phyloP scores from a whole-genome alignment of 2,113 vertebrate genomes.

The Gobio gobio region DNA sequence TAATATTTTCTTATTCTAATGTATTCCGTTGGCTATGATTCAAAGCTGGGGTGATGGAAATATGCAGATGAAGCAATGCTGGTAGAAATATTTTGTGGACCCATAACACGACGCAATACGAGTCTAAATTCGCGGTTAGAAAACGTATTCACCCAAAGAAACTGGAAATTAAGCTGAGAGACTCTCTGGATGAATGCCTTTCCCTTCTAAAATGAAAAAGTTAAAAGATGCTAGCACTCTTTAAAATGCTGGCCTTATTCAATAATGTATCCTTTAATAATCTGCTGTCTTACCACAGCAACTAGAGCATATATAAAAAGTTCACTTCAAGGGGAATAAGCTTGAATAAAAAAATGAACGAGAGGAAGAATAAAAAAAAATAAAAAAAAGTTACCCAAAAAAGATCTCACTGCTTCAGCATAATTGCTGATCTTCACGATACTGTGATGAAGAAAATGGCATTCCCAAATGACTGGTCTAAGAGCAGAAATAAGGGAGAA shows the following conservation, averaged over 20 bases:
- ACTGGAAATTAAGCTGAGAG: neutral
- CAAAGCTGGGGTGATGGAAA: slow-evolving; percentile 70
- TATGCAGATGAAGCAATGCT: slow-evolving; percentile 69
- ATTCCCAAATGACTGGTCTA: slow-evolving; percentile 65
- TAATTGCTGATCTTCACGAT: slow-evolving; percentile 75
- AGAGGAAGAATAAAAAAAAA: slow-evolving; percentile 48
- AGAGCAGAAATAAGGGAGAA: slow-evolving; percentile 67
- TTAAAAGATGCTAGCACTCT: slow-evolving; percentile 38
- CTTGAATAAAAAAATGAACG: slow-evolving; percentile 60
- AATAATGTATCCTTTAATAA: slow-evolving; percentile 71
- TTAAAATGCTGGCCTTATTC: slow-evolving; percentile 60
- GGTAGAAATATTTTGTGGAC: slow-evolving; percentile 1
- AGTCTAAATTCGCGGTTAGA: neutral
- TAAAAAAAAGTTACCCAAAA: slow-evolving; percentile 51
- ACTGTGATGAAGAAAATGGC: slow-evolving; percentile 64
- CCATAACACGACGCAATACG: neutral
- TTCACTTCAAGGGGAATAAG: slow-evolving; percentile 69
- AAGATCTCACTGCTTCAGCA: slow-evolving; percentile 68
- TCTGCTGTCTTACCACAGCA: slow-evolving; percentile 67
- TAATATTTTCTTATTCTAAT: slow-evolving; percentile 83
- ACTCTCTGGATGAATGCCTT: neutral
- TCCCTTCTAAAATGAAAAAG: slow-evolving; percentile 18
- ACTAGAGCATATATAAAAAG: slow-evolving; percentile 70
- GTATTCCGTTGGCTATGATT: slow-evolving; percentile 72
- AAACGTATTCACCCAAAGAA: slow-evolving; percentile 6